Percentiles rank a stretch among this genome's conserved stretches.
Conservation (phyloP, 2,797 vertebrate genomes). For the Brachyalestes nurse region DNA sequence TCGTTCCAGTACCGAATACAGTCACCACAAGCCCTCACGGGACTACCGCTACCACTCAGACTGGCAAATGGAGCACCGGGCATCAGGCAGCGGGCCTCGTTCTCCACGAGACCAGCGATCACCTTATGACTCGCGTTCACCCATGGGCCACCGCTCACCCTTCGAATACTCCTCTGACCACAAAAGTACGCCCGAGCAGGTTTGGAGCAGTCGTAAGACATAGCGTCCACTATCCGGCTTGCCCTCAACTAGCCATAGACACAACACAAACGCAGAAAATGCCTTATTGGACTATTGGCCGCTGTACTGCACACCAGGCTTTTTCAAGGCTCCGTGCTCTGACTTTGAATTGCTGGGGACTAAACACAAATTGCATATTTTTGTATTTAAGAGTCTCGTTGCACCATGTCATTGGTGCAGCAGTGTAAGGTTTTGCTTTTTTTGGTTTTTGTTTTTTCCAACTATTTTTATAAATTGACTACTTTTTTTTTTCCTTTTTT, state of each 20-base stretch:
- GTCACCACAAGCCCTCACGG: conserved; percentile 85
- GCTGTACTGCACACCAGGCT: conserved; percentile 82
- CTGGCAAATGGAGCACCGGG: conserved; percentile 92
- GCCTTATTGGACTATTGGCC: conserved; percentile 93
- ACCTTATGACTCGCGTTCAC: conserved; percentile 90
- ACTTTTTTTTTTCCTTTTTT: conserved; percentile 66
- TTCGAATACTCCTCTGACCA: conserved; percentile 95
- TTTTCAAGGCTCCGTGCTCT: conserved; percentile 78
- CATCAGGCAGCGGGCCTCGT: conserved; percentile 87
- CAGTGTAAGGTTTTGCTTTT: conserved; percentile 72
- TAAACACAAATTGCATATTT: conserved; percentile 76
- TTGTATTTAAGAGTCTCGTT: conserved; percentile 97
- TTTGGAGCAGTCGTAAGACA: conserved; percentile 96
- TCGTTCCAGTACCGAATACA: conserved; percentile 82
- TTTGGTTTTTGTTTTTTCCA: conserved; percentile 54
- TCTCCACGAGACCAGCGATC: conserved; percentile 93
- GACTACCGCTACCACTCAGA: conserved; percentile 94
- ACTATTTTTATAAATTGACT: conserved; percentile 83
- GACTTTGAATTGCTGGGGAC: conserved; percentile 41
- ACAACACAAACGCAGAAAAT: conserved; percentile 90
- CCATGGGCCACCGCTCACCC: conserved; percentile 88
- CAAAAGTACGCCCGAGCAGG: conserved; percentile 95
- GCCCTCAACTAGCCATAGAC: conserved; percentile 85
- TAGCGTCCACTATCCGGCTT: conserved; percentile 76
- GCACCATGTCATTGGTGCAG: conserved; percentile 84